Base-by-base conservation (phyloP, 2,888 invertebrate species). In the Sylvicola cinctus region DNA sequence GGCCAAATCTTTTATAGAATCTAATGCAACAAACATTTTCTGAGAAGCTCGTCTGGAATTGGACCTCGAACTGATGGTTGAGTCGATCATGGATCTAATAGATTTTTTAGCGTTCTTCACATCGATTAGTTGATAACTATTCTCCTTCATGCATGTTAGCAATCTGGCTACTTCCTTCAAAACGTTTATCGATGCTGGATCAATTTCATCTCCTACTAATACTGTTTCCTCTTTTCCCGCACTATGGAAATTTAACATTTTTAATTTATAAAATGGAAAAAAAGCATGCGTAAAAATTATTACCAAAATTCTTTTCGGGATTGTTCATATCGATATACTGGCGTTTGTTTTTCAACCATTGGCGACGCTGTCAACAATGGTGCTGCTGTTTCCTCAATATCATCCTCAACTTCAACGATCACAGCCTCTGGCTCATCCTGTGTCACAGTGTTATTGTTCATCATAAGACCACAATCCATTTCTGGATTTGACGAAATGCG, bases 381-480 rank as follows among this genome's bases (percentile, higher is more conserved):
- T 6, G 77, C 74, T 1, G 79, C 78, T 1, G 79, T 79, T 55
- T 80, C 80, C 31, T 77, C 70, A 35, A 77, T 74, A 36, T 78
- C 75, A 43, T 77, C 80, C 51, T 81, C 81, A 3, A 83, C 73
- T 49, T 81, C 81, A 0, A 81, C 78, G 38, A 81, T 66, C 2
- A 81, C 66, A 1, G 81, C 81, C 43, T 76, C 77, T 0, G 79
- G 76, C 29, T 70, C 66, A 33, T 64, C 54, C 3, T 41, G 37
- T 25, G 14, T 26, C 5, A 32, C 34, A 29, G 53, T 49, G 11
- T 11, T 33, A 25, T 25, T 30, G 29, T 6, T 55, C 54, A 37
- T 42, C 50, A 27, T 50, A 50, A 7, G 31, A 7, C 11, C 8
- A 8, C 11, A 12, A 36, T 54, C 54, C 10, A 48, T 46, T 34